Evolutionary conservation across 2,113 vertebrate species (phyloP).

Genomic region (Nibea coibor): DNA sequence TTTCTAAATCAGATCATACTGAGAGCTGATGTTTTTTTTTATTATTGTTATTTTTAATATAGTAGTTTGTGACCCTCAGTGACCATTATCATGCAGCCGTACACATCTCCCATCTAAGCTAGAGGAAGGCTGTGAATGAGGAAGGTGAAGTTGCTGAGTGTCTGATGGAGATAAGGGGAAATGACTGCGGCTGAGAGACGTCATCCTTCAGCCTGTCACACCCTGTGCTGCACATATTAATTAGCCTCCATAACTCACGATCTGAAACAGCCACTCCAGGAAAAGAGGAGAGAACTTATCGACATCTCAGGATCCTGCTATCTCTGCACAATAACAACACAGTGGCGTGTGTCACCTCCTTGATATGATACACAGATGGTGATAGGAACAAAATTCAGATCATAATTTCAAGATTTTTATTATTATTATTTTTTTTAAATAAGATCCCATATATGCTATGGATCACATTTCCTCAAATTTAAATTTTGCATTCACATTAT

Average conservation of each 20-base stretch:
- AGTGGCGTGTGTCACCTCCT: neutral
- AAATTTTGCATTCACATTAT: neutral
- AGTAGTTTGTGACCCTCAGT: conserved; percentile 13
- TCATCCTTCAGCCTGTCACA: conserved; percentile 69
- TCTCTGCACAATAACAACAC: neutral
- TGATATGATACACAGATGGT: neutral
- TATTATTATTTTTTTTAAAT: neutral
- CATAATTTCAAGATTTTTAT: neutral
- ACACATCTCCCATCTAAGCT: conserved; percentile 16
- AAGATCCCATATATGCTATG: neutral
- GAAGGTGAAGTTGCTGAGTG: conserved; percentile 54
- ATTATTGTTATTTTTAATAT: neutral
- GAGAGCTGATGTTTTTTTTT: neutral
- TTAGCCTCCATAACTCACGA: conserved; percentile 51
- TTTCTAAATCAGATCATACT: neutral
- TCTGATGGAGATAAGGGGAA: conserved; percentile 70
- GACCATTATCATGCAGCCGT: conserved; percentile 13
- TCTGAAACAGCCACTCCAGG: conserved; percentile 43
- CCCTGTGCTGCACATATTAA: conserved; percentile 60
- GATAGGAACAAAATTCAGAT: neutral
- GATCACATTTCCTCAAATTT: neutral
- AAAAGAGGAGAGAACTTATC: conserved; percentile 6
- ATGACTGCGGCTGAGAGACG: conserved; percentile 57
- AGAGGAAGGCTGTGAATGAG: conserved; percentile 23
- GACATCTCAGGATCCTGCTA: neutral